These are phyloP conservation scores for Bufo gargarizans DNA, from an alignment of 2,113 vertebrate genomes.

Conservation along the genomic window DNA sequence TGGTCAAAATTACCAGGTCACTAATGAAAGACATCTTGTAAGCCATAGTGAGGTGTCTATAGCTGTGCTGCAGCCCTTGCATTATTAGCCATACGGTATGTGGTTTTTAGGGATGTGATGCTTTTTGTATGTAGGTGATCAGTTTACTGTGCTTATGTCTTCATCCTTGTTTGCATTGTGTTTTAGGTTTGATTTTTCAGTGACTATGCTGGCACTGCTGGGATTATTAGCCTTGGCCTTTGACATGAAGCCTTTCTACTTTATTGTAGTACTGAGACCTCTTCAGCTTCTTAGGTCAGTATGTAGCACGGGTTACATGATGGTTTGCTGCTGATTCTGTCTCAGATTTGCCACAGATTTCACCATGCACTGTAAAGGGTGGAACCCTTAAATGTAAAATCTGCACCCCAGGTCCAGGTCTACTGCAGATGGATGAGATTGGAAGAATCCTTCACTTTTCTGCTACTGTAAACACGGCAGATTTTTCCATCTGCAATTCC, in stretches of 20 bases:
- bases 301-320: neutral
- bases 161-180: neutral
- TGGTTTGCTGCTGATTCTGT: too few species aligned
- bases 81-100: neutral
- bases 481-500: too few species aligned
- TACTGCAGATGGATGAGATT: too few species aligned
- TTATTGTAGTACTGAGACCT: conserved; percentile 91
- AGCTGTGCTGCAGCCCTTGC: neutral
- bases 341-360: too few species aligned
- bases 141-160: neutral
- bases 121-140: neutral
- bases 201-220: conserved; percentile 91
- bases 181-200: conserved; percentile 91
- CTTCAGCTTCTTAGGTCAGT: conserved; percentile 91
- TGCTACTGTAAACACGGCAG: too few species aligned
- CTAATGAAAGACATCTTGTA: neutral
- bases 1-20: neutral
- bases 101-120: neutral
- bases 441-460: too few species aligned
- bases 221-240: conserved; percentile 90
- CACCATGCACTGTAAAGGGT: too few species aligned
- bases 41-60: neutral
- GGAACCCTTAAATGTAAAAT: too few species aligned
- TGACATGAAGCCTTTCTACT: conserved; percentile 95
- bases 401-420: too few species aligned